These are phyloP conservation scores for Callaeas wilsoni DNA, from an alignment of 2,113 vertebrate species.

Conservation along the genomic window DNA sequence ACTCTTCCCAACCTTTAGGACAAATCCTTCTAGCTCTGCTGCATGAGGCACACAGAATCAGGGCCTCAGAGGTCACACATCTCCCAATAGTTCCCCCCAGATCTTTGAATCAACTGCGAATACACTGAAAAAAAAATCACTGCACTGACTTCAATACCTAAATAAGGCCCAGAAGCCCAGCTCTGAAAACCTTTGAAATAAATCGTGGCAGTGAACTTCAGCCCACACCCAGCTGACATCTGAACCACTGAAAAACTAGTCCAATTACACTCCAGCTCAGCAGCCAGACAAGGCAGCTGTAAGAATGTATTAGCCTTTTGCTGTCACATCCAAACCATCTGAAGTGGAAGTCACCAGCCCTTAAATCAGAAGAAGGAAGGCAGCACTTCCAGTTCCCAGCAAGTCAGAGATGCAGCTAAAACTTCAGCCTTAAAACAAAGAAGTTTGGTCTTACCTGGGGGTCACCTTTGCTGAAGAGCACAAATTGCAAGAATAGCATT, in stretches of 20 bases:
- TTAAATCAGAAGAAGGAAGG: background rate
- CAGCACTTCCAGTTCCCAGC: background rate
- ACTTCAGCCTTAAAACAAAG: background rate
- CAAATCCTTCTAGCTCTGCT: background rate
- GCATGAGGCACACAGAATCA: accelerated
- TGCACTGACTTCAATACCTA: conserved; percentile 34
- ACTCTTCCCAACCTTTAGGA: background rate
- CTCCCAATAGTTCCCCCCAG: background rate
- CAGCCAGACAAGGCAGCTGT: background rate
- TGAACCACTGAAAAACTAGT: conserved; percentile 13
- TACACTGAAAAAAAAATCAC: background rate
- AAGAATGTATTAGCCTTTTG: background rate
- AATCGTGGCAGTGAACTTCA: conserved; percentile 22
- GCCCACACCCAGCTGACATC: conserved; percentile 33
- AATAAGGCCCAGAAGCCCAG: background rate
- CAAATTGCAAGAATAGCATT: background rate
- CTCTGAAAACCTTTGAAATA: conserved; percentile 52
- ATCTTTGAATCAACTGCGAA: background rate
- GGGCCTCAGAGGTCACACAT: background rate
- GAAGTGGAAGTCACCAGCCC: background rate
- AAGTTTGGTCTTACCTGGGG: background rate
- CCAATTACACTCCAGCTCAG: background rate
- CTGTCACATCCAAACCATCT: conserved; percentile 14
- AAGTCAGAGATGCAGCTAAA: background rate
- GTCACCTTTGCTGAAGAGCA: background rate